Conservation (phyloP, 2,888 invertebrate genomes). For the Dolomedes plantarius region DNA sequence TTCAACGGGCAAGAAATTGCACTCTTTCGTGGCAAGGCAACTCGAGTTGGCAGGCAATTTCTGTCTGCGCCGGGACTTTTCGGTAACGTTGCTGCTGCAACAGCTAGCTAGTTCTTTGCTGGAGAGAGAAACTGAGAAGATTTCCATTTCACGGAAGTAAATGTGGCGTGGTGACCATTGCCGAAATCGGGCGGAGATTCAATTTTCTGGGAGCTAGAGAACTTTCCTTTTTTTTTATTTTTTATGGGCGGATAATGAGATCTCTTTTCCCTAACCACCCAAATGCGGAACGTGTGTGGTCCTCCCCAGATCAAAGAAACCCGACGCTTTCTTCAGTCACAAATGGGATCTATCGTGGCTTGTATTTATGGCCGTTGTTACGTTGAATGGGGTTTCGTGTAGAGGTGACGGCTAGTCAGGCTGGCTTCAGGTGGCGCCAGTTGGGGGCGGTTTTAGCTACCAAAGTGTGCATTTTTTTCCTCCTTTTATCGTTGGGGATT, state of each 20-base stretch:
- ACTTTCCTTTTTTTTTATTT: too few species aligned
- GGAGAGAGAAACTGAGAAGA: too few species aligned
- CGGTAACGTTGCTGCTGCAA: too few species aligned
- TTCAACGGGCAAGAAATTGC: too few species aligned
- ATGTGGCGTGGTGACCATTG: neutral
- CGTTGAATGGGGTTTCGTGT: neutral
- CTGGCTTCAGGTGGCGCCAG: neutral
- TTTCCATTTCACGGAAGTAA: too few species aligned
- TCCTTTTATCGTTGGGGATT: too few species aligned
- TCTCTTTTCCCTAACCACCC: neutral
- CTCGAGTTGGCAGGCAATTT: too few species aligned
- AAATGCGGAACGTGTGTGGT: constrained; percentile 41
- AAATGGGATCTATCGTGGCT: neutral
- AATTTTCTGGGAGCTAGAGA: neutral
- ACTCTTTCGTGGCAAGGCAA: too few species aligned
- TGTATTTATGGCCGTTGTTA: constrained; percentile 12
- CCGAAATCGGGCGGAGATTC: neutral
- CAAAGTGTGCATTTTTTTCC: neutral
- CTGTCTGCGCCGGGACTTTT: too few species aligned
- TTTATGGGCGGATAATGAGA: constrained; percentile 30
- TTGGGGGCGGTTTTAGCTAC: neutral
- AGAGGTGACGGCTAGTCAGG: neutral
- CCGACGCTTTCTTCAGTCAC: neutral
- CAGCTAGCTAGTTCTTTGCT: too few species aligned
- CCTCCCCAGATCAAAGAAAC: constrained; percentile 2